Evolutionary conservation across 2,797 vertebrate species (phyloP).

Genomic region (Eleutherodactylus coqui): DNA sequence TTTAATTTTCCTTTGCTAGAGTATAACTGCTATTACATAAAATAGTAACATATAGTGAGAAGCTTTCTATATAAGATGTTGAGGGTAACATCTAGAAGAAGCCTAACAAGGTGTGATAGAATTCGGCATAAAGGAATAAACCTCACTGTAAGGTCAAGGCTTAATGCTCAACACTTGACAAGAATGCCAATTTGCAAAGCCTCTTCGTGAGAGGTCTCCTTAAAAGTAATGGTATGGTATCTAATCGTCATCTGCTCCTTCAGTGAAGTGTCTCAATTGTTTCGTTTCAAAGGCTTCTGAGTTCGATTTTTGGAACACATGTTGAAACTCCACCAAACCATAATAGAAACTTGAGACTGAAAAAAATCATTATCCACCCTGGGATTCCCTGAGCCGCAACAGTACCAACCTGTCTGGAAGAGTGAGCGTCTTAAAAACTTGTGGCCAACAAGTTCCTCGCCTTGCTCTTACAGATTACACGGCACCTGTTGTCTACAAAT

Average conservation of each 20-base stretch:
- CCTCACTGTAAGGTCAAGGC: neutral
- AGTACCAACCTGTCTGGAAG: slow-evolving; percentile 35
- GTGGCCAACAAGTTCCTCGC: neutral
- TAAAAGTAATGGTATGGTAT: neutral
- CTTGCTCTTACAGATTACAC: slow-evolving; percentile 14
- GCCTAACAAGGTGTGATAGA: neutral
- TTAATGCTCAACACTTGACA: slow-evolving; percentile 15
- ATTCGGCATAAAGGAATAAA: neutral
- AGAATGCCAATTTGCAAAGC: neutral
- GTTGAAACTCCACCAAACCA: slow-evolving; percentile 35
- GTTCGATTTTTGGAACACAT: slow-evolving; percentile 36
- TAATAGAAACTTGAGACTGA: slow-evolving; percentile 39
- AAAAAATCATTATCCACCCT: slow-evolving; percentile 15
- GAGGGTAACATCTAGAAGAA: neutral
- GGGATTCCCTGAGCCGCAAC: slow-evolving; percentile 4
- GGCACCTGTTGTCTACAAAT: slow-evolving; percentile 28
- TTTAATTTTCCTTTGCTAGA: too few species aligned
- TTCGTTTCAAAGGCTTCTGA: slow-evolving; percentile 23
- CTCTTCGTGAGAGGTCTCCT: slow-evolving; percentile 13
- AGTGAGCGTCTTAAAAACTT: neutral
- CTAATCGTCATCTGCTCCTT: slow-evolving; percentile 17
- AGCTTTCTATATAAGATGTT: neutral
- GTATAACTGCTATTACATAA: too few species aligned
- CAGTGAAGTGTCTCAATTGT: slow-evolving; percentile 27
- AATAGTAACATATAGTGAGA: neutral